phyloP scores from a whole-genome alignment of 2,113 vertebrate genomes.

The Lampris incognitus region DNA sequence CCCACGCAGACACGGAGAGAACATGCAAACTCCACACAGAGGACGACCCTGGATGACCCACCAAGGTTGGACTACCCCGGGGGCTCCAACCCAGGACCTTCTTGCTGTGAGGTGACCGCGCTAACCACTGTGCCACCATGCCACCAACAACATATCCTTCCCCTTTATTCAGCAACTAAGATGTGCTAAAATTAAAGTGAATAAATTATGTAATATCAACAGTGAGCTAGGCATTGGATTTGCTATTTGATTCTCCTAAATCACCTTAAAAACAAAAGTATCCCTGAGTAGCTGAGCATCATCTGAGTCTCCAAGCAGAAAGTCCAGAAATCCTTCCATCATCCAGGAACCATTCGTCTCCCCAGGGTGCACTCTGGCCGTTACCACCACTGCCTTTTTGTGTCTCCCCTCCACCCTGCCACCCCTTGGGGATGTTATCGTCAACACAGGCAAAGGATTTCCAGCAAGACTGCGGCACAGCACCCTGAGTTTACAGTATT shows the following conservation, averaged over 20 bases:
- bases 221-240: neutral
- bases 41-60: too few species aligned
- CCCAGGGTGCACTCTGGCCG: constrained; percentile 89
- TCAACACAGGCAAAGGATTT: constrained; percentile 88
- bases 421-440: constrained; percentile 79
- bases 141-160: too few species aligned
- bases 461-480: constrained; percentile 91
- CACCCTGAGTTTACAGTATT: constrained; percentile 83
- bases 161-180: too few species aligned
- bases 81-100: too few species aligned
- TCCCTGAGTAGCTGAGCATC: constrained; percentile 88
- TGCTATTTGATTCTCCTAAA: too few species aligned
- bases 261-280: constrained; percentile 90
- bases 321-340: constrained; percentile 91
- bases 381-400: constrained; percentile 88
- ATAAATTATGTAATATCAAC: neutral
- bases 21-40: too few species aligned
- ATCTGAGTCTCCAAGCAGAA: constrained; percentile 85
- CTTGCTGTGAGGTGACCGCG: too few species aligned
- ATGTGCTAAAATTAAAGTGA: too few species aligned
- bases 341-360: constrained; percentile 92
- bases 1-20: too few species aligned
- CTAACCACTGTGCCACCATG: too few species aligned
- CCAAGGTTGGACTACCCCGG: too few species aligned
- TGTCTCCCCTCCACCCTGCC: constrained; percentile 37